Evolutionary conservation across 2,113 vertebrate species (phyloP).

Genomic region (Corynorhinus townsendii): DNA sequence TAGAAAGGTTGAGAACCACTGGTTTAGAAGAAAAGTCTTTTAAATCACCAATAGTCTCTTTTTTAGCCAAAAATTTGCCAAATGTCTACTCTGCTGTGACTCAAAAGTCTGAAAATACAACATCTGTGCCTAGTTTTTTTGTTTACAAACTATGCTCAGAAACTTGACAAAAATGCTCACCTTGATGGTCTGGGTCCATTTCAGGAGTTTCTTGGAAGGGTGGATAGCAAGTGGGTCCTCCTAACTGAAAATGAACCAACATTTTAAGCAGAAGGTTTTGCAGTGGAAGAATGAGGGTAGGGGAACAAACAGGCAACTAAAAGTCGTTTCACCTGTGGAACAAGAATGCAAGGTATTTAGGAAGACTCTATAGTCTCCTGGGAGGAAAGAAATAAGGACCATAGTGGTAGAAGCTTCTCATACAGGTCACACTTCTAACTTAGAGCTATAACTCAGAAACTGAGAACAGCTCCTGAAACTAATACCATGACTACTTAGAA

Average conservation of each 20-base stretch:
- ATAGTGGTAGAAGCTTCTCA: neutral
- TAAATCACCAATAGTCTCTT: neutral
- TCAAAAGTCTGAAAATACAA: slow-evolving; percentile 13
- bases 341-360: neutral
- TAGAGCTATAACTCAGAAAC: neutral
- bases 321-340: neutral
- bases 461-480: neutral
- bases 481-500: neutral
- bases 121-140: neutral
- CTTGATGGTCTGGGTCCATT: slow-evolving; percentile 75
- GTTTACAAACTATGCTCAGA: neutral
- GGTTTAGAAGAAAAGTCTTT: neutral
- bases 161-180: slow-evolving; percentile 58
- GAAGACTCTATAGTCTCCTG: neutral
- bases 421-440: neutral
- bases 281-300: neutral
- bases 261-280: slow-evolving; percentile 40
- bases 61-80: neutral
- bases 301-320: neutral
- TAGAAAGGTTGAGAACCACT: too few relatives aligned
- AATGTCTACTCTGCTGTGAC: neutral
- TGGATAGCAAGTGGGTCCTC: slow-evolving; percentile 46
- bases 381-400: neutral
- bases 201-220: slow-evolving; percentile 35
- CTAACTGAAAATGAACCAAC: slow-evolving; percentile 54